These are phyloP conservation scores for Hydropsyche betteni DNA, from an alignment of 2,888 invertebrate genomes.

Conservation along the genomic window DNA sequence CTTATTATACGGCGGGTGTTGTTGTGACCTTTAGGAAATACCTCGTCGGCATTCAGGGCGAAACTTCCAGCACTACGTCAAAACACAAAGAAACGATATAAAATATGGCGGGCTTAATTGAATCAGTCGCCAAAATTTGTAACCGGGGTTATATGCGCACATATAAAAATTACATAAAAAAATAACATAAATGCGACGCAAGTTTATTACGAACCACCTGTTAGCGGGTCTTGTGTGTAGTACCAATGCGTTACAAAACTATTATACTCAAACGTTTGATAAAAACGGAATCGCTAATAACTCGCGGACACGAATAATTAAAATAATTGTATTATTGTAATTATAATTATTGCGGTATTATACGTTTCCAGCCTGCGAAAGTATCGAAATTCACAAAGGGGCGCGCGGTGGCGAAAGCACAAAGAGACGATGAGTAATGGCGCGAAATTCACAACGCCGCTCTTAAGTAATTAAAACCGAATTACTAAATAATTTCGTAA, in stretches of 20 bases:
- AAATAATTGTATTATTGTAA: neutral
- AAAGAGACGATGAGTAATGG: too few relatives aligned
- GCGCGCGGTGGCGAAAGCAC: too few relatives aligned
- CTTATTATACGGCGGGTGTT: conserved; percentile 2
- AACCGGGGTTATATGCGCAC: neutral
- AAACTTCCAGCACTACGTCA: conserved; percentile 22
- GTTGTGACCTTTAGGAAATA: conserved; percentile 25
- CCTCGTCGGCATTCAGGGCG: conserved; percentile 23
- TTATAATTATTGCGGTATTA: too few relatives aligned
- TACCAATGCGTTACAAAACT: neutral
- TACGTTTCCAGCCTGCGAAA: too few relatives aligned
- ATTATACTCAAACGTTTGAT: conserved; percentile 19
- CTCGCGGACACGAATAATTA: conserved; percentile 20
- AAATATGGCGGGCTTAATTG: conserved; percentile 14
- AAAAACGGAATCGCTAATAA: conserved; percentile 29
- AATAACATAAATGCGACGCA: neutral
- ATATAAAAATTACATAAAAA: too few relatives aligned
- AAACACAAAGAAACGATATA: conserved; percentile 7
- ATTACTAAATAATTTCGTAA: too few relatives aligned
- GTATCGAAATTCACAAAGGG: too few relatives aligned
- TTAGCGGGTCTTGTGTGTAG: conserved; percentile 6
- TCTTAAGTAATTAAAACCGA: too few relatives aligned
- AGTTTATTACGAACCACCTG: conserved; percentile 37
- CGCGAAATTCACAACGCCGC: too few relatives aligned
- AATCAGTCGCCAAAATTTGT: conserved; percentile 11